A percentile compares a stretch with the other conserved stretches of the same genome.
Evolutionary conservation across 53 echinoderm and acorn worm species (phyloP).

Genomic region (Patiria pectinifera): DNA sequence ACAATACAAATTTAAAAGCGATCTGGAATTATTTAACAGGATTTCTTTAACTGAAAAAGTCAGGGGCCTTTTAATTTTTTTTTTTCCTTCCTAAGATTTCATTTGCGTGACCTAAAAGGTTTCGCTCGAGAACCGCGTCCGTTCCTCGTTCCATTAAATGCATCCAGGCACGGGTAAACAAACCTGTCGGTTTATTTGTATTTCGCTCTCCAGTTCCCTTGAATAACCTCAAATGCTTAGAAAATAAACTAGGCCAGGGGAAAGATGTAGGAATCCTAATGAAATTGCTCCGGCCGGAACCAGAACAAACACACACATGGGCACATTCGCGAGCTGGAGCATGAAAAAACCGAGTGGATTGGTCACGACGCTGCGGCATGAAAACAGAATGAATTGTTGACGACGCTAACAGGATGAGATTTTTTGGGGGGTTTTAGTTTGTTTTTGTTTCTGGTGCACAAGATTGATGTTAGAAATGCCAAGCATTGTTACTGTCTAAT

Average conservation of each 20-base stretch:
- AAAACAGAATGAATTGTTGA: neutral
- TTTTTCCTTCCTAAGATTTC: neutral
- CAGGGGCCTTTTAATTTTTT: no score
- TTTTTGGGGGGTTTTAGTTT: neutral
- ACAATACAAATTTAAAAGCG: neutral
- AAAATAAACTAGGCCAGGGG: constrained; percentile 14
- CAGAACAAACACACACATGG: neutral
- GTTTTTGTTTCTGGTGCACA: neutral
- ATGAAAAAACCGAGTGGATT: no score
- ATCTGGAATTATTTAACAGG: neutral
- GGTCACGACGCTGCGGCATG: no score
- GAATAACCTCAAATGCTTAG: neutral
- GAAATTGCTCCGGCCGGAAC: neutral
- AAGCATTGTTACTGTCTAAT: neutral
- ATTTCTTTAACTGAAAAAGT: neutral
- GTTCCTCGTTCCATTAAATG: neutral
- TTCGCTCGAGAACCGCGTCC: neutral
- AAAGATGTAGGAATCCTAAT: constrained; percentile 12
- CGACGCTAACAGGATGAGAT: neutral
- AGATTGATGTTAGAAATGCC: neutral
- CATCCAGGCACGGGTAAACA: neutral
- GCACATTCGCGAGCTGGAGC: no score
- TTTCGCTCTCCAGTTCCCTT: neutral
- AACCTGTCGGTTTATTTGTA: neutral
- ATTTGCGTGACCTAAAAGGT: neutral